Conservation (phyloP, 2,888 invertebrate species). For the Sminthurinus aureus region DNA sequence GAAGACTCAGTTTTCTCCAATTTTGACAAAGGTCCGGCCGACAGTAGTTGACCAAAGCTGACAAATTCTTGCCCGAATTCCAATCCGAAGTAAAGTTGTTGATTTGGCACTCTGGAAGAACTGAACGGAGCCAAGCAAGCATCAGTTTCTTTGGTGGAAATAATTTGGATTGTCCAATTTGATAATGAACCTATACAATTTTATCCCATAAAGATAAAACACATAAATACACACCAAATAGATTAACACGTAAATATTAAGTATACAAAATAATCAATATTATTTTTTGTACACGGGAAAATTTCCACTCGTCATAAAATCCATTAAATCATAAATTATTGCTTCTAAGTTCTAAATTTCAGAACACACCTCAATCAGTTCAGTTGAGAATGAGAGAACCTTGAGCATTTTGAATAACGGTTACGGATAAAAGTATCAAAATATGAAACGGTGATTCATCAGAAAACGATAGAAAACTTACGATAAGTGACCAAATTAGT, state of each 20-base stretch:
- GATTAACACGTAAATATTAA: too few relatives aligned
- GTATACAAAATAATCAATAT: too few relatives aligned
- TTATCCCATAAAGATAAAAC: neutral
- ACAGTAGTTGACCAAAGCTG: constrained; percentile 92
- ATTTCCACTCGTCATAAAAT: too few relatives aligned
- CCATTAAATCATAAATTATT: too few relatives aligned
- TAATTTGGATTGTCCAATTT: constrained; percentile 97
- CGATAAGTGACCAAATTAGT: constrained; percentile 88
- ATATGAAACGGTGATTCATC: too few relatives aligned
- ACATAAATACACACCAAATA: too few relatives aligned
- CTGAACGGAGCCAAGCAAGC: constrained; percentile 82
- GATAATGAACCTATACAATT: constrained; percentile 85
- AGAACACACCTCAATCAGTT: too few relatives aligned
- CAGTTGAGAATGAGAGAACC: too few relatives aligned
- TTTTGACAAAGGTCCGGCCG: constrained; percentile 86
- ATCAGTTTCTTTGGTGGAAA: constrained; percentile 97
- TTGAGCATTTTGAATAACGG: too few relatives aligned
- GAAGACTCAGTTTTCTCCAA: constrained; percentile 76
- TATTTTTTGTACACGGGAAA: too few relatives aligned
- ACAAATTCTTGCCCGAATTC: constrained; percentile 94
- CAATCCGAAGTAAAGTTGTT: constrained; percentile 94
- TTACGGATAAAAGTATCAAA: too few relatives aligned
- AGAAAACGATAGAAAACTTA: neutral
- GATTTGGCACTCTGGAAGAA: constrained; percentile 67
- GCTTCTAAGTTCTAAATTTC: too few relatives aligned